Percentiles rank a stretch among this genome's conserved stretches.
phyloP scores from a whole-genome alignment of 2,113 vertebrate genomes.

The Corythornis vintsioides region DNA sequence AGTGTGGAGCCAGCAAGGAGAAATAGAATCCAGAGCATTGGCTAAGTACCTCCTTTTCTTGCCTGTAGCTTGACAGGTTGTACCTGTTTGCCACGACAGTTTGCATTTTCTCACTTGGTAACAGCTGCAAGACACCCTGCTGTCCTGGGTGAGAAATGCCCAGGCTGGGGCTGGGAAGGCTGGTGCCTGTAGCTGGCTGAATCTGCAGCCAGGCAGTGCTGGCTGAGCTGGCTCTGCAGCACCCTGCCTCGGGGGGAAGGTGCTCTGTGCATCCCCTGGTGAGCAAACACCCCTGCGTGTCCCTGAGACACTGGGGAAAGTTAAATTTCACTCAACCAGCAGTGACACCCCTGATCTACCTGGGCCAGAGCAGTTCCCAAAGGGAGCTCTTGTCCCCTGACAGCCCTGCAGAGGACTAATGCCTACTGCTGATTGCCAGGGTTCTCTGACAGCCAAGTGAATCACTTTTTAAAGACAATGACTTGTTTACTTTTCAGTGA shows the following conservation, averaged over 20 bases:
- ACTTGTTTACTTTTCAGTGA: conserved; percentile 73
- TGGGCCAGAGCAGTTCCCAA: not conserved
- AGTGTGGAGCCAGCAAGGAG: not conserved
- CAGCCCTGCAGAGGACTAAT: not conserved
- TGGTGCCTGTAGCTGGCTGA: not conserved
- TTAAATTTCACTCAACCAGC: not conserved
- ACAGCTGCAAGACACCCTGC: not conserved
- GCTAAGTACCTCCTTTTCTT: not conserved
- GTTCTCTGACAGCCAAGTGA: conserved; percentile 47
- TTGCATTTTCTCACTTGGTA: not conserved
- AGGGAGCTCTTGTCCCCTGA: not conserved
- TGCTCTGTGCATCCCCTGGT: not conserved
- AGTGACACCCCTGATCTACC: not conserved
- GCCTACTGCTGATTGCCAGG: not conserved
- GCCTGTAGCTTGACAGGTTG: not conserved
- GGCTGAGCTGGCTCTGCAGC: not conserved
- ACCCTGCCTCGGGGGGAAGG: not conserved
- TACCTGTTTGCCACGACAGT: not conserved
- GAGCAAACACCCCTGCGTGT: not conserved
- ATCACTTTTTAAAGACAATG: conserved; percentile 65
- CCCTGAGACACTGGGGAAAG: not conserved
- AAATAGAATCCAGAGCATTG: not conserved
- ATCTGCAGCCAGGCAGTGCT: not conserved
- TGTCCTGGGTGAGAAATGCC: not conserved
- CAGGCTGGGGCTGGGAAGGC: not conserved